phyloP scores from a whole-genome alignment of 1,140 invertebrate species.

The Drosophila saltans region DNA sequence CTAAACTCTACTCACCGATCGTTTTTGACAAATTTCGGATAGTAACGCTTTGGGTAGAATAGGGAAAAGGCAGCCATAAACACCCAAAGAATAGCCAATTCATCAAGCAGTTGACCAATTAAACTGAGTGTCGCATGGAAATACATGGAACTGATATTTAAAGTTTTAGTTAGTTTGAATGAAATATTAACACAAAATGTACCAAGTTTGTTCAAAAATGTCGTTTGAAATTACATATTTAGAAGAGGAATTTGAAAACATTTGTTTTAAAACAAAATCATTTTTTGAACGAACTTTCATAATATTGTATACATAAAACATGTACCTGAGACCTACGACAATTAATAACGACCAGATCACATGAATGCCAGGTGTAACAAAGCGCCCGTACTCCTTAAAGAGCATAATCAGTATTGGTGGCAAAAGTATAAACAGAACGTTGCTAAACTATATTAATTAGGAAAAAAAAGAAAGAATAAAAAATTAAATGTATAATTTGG shows the following conservation, averaged over 20 bases:
- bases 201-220: background rate
- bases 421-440: constrained; percentile 90
- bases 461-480: background rate
- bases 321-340: constrained; percentile 90
- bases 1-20: constrained; percentile 85
- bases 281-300: too few relatives aligned
- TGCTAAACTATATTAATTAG: constrained; percentile 87
- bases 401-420: constrained; percentile 90
- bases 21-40: constrained; percentile 87
- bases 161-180: background rate
- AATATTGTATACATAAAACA: constrained; percentile 84
- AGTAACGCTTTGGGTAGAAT: constrained; percentile 88
- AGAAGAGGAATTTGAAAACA: too few relatives aligned
- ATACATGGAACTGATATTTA: constrained; percentile 87
- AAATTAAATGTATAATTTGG: too few relatives aligned
- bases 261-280: too few relatives aligned
- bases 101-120: constrained; percentile 91
- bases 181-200: too few relatives aligned
- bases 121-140: constrained; percentile 92
- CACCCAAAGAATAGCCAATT: constrained; percentile 92
- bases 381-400: constrained; percentile 89
- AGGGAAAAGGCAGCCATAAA: constrained; percentile 90
- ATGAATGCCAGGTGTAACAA: constrained; percentile 90
- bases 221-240: too few relatives aligned
- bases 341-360: constrained; percentile 90